These are phyloP conservation scores for Eufriesea mexicana DNA, from an alignment of 1,140 invertebrate species.

Conservation along the genomic window DNA sequence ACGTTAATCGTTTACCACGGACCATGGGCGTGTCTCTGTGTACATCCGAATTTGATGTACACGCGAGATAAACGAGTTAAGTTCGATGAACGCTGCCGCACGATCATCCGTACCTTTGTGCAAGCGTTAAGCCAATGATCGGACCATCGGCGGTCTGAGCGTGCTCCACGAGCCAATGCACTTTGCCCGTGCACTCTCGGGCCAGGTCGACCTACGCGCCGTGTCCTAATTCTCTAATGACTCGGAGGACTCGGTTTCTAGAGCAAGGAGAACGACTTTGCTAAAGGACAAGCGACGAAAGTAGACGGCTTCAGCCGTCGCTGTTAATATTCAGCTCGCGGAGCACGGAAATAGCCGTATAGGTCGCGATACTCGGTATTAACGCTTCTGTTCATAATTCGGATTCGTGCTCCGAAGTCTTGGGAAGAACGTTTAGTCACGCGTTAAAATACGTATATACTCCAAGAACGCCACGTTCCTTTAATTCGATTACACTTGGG, in stretches of 20 bases:
- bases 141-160: background rate
- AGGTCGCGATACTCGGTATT: background rate
- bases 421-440: too few relatives aligned
- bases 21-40: background rate
- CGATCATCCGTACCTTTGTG: background rate
- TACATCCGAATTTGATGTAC: background rate
- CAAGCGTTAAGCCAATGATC: background rate
- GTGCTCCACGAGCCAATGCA: conserved; percentile 28
- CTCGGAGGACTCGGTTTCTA: conserved; percentile 55
- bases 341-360: background rate
- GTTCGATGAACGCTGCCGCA: background rate
- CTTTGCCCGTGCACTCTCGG: background rate
- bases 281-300: background rate
- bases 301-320: background rate
- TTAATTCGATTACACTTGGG: too few relatives aligned
- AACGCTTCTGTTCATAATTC: background rate
- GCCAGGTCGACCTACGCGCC: conserved; percentile 18
- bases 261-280: conserved; percentile 35
- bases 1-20: background rate
- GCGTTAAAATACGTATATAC: too few relatives aligned
- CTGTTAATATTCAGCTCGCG: background rate
- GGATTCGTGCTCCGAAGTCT: too few relatives aligned
- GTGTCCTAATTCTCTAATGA: conserved; percentile 75
- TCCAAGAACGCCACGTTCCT: too few relatives aligned
- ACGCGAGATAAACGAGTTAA: background rate